These are phyloP conservation scores for Lophius americanus DNA, from an alignment of 2,797 vertebrate genomes.

Conservation along the genomic window DNA sequence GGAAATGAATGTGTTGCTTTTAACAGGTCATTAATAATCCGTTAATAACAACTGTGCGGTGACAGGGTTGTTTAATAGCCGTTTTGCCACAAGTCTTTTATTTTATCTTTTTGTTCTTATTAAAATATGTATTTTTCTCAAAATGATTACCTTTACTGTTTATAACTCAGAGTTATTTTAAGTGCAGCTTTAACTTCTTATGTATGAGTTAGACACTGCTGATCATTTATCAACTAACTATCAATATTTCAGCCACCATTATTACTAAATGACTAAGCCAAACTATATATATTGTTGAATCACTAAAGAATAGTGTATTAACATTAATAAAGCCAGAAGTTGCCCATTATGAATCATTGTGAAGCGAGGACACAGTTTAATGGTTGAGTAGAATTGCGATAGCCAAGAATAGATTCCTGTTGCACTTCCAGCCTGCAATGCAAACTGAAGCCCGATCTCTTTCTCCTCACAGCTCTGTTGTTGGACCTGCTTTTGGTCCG, in stretches of 20 bases:
- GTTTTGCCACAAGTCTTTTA: background rate
- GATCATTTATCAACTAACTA: background rate
- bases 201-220: background rate
- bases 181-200: background rate
- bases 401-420: no score
- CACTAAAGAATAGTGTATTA: no score
- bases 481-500: slow-evolving; percentile 88
- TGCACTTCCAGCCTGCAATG: no score
- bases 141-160: background rate
- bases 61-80: background rate
- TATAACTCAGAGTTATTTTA: background rate
- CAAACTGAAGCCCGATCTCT: background rate
- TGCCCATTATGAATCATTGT: no score
- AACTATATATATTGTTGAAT: no score
- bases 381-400: background rate
- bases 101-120: background rate
- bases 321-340: no score
- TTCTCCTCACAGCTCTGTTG: slow-evolving; percentile 80
- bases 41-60: background rate
- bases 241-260: background rate
- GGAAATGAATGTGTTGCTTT: background rate
- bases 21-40: background rate
- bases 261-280: background rate
- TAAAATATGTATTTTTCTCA: background rate
- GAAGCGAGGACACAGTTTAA: background rate